Percentiles rank a stretch among this genome's conserved stretches.
phyloP scores from a whole-genome alignment of 2,797 vertebrate genomes.

The Chaenodraco wilsoni region DNA sequence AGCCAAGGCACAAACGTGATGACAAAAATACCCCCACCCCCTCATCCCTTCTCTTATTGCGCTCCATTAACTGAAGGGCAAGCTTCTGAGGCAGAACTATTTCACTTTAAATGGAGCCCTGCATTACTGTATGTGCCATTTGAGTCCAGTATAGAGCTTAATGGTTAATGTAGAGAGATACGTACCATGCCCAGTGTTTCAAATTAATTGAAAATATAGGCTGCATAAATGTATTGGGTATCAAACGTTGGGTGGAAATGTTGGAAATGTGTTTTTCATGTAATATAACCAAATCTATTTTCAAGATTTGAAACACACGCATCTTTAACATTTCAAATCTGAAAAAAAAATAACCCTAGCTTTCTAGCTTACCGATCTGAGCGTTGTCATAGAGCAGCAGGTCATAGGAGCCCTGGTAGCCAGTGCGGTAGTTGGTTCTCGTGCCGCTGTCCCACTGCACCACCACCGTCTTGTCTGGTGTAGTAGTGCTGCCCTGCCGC shows the following conservation, averaged over 20 bases:
- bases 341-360: background rate
- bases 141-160: constrained; percentile 49
- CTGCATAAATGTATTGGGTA: background rate
- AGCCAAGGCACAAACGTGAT: constrained; percentile 51
- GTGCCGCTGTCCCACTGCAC: constrained; percentile 99
- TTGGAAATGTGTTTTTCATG: background rate
- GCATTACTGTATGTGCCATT: constrained; percentile 53
- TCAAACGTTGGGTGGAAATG: too few relatives aligned
- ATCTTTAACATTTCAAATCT: background rate
- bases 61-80: constrained; percentile 65
- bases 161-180: constrained; percentile 32
- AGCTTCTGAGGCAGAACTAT: constrained; percentile 70
- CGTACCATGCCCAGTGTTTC: constrained; percentile 4
- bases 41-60: constrained; percentile 44
- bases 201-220: background rate
- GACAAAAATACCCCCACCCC: constrained; percentile 48
- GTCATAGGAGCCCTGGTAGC: constrained; percentile 96
- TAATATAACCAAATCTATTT: background rate
- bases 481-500: constrained; percentile 94
- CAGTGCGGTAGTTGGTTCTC: constrained; percentile 96
- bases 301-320: background rate
- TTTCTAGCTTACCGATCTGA: constrained; percentile 89
- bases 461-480: constrained; percentile 96
- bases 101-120: constrained; percentile 63
- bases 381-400: constrained; percentile 97